Evolutionary conservation across 2,888 invertebrate genomes (phyloP), one percentile per base, ranked within the genome.

Genomic region (Hydropsyche betteni): DNA sequence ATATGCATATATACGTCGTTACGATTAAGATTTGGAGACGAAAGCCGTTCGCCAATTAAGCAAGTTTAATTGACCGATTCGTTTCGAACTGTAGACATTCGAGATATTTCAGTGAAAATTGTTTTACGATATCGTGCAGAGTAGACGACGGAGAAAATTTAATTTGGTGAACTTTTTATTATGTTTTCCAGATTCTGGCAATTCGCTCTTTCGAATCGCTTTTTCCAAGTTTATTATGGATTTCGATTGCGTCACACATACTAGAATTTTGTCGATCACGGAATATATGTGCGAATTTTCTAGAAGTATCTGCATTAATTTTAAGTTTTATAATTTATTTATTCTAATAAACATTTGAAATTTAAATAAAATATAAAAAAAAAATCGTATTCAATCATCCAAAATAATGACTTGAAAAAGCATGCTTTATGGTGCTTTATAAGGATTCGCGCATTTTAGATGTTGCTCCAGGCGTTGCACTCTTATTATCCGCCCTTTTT

Each of bases 61-160:
- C 16, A 8, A 8, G 58, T 58, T 58, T 58, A 58, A 58, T 58
- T 58, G 58, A 58, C 58, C 58, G 58, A 58, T 58, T 58, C 58
- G 16, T 14, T 58, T 58, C 24, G 58, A 58, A 58, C 16, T 58
- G 58, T 24, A 16, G 58, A 58, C 24, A 24, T 14, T 16, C 58
- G 8, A 16, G 58, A 58, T 14, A 58, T 58, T 24, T 24, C 24
- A 24, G 58, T 24, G 58, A 58, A 58, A 58, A 58, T 58, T 58
- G 58, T 58, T 58, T 16, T 16, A 14, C 14, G 58, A 58, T 44
- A 8, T 44, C 10, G 24, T 24, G 24, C 24, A 24, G 24, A 24
- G 24, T 24, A 24, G 24, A 44, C 44, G 44, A 44, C 44, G 44
- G 58, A 58, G 53, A 16, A 53, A 53, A 53, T 14, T 53, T 53